Conservation (phyloP, 1,140 invertebrate species). For the Phocides pigmalion region DNA sequence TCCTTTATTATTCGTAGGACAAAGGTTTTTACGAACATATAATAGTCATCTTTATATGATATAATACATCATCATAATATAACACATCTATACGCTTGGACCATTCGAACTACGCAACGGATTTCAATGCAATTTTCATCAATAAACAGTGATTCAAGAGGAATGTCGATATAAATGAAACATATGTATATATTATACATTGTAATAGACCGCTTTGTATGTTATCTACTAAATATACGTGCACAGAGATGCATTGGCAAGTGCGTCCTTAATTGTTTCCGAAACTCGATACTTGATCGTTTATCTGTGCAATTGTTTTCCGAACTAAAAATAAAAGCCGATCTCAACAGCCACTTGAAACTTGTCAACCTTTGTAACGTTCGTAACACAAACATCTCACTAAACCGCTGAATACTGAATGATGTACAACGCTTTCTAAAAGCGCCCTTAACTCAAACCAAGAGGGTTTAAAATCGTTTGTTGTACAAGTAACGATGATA, state of each 20-base stretch:
- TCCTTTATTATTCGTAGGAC: too few species aligned
- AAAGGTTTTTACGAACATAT: too few species aligned
- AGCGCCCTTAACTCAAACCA: slow-evolving; percentile 28
- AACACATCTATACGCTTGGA: too few species aligned
- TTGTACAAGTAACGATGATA: slow-evolving; percentile 55
- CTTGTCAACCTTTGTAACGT: slow-evolving; percentile 66
- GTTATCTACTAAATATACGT: background rate
- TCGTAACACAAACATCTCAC: slow-evolving; percentile 65
- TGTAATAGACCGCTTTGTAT: background rate
- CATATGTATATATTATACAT: background rate
- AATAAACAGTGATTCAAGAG: too few species aligned
- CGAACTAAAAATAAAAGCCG: slow-evolving; percentile 41
- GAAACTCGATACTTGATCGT: slow-evolving; percentile 7
- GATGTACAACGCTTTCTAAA: slow-evolving; percentile 27
- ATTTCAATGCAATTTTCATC: too few species aligned
- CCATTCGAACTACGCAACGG: too few species aligned
- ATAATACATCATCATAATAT: too few species aligned
- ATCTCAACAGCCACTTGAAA: slow-evolving; percentile 57
- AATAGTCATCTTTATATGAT: too few species aligned
- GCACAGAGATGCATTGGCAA: background rate
- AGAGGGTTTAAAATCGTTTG: slow-evolving; percentile 57
- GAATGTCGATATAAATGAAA: too few species aligned
- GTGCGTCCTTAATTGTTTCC: background rate
- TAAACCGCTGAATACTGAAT: slow-evolving; percentile 58
- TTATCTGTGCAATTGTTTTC: slow-evolving; percentile 21